Conservation (phyloP, 2,888 invertebrate species). For the Heliconius erato region DNA sequence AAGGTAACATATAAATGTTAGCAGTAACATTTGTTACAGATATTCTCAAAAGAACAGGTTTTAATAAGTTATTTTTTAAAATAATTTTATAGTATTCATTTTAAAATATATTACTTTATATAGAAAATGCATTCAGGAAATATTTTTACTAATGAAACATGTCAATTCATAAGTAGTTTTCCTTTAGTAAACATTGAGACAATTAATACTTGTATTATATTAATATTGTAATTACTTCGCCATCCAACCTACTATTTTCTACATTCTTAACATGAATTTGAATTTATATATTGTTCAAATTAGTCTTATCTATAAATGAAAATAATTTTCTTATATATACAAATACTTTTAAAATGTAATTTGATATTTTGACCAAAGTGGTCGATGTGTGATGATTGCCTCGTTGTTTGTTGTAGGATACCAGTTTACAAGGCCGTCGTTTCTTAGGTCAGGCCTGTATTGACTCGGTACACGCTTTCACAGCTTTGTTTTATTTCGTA, state of each 20-base stretch:
- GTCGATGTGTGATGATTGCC: constrained; percentile 47
- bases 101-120: background rate
- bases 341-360: background rate
- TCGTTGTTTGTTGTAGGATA: constrained; percentile 83
- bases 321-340: background rate
- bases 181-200: background rate
- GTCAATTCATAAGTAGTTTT: background rate
- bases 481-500: constrained; percentile 63
- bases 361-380: background rate
- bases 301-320: too few relatives aligned
- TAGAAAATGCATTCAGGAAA: background rate
- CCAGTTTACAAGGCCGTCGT: constrained; percentile 83
- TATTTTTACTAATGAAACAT: background rate
- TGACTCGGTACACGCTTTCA: constrained; percentile 71
- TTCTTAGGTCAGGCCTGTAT: constrained; percentile 82
- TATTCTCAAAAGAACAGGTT: background rate
- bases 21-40: background rate
- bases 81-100: background rate
- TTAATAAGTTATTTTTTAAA: too few relatives aligned
- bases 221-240: background rate
- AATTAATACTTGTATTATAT: background rate
- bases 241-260: background rate
- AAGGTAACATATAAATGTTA: too few relatives aligned
- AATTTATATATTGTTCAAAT: too few relatives aligned
- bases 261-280: background rate